A percentile compares a stretch with the other conserved stretches of the same genome.
These are phyloP conservation scores for Musca domestica DNA, from an alignment of 1,140 invertebrate species.

Conservation along the genomic window DNA sequence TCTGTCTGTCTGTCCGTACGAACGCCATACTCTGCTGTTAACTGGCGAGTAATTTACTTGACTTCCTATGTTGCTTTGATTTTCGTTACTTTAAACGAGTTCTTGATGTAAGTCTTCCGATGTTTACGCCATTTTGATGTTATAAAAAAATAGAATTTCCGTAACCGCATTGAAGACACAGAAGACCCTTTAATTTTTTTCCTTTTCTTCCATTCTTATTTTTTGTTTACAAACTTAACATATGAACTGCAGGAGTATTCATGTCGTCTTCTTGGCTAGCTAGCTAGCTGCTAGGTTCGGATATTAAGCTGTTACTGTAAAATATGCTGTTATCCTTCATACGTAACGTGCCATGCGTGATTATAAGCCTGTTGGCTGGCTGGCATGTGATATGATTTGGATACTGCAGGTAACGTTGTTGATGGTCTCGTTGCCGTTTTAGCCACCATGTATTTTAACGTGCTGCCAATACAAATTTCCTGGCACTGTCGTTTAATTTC, in stretches of 20 bases:
- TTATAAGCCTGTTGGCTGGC: too few species aligned
- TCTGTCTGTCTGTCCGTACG: constrained; percentile 3
- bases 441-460: constrained; percentile 17
- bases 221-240: too few species aligned
- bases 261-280: too few species aligned
- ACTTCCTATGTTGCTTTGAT: neutral
- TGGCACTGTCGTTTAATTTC: neutral
- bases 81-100: neutral
- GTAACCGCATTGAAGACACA: constrained; percentile 16
- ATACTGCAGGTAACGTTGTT: neutral
- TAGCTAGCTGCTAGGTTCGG: too few species aligned
- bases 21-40: too few species aligned
- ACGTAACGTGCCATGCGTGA: too few species aligned
- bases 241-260: too few species aligned
- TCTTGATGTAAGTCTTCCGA: constrained; percentile 18
- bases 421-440: neutral
- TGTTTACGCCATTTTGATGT: constrained; percentile 23
- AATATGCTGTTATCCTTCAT: too few species aligned
- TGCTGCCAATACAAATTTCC: constrained; percentile 21
- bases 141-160: constrained; percentile 18
- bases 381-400: too few species aligned
- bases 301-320: too few species aligned
- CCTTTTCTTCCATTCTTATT: too few species aligned
- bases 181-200: neutral
- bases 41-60: neutral